Percentiles rank a stretch among this genome's conserved stretches.
These are phyloP conservation scores for Subacronicta megacephala DNA, from an alignment of 2,888 invertebrate genomes.

Conservation along the genomic window DNA sequence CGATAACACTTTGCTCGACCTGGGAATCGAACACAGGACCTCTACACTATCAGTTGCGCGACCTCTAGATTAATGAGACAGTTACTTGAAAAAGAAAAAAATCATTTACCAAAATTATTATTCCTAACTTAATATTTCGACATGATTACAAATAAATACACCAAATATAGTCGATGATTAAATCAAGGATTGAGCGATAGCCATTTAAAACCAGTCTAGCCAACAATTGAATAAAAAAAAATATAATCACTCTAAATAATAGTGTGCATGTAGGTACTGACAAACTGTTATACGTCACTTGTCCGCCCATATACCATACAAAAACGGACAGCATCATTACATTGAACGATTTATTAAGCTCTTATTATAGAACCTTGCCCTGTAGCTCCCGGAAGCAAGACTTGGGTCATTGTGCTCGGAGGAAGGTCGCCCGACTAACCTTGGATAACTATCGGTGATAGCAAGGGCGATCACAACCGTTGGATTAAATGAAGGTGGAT, in stretches of 20 bases:
- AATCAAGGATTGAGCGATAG: slow-evolving; percentile 5
- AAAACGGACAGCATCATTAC: slow-evolving; percentile 17
- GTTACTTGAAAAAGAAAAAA: too few relatives aligned
- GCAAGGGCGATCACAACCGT: slow-evolving; percentile 62
- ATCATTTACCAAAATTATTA: too few relatives aligned
- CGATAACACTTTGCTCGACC: too few relatives aligned
- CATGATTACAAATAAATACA: too few relatives aligned
- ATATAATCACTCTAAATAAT: slow-evolving; percentile 10
- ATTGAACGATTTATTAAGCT: slow-evolving; percentile 33
- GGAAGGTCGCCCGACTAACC: slow-evolving; percentile 61
- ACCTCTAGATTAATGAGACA: too few relatives aligned
- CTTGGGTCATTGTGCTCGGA: slow-evolving; percentile 67
- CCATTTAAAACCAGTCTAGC: neutral
- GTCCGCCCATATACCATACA: slow-evolving; percentile 38
- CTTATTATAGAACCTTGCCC: slow-evolving; percentile 52
- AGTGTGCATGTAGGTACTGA: slow-evolving; percentile 2
- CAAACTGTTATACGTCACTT: slow-evolving; percentile 17
- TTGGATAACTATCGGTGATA: slow-evolving; percentile 62
- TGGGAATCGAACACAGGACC: too few relatives aligned
- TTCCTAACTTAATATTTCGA: slow-evolving; percentile 13
- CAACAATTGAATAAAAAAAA: slow-evolving; percentile 12
- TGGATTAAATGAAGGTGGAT: slow-evolving; percentile 31
- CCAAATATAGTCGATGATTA: slow-evolving; percentile 2
- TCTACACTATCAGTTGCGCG: too few relatives aligned
- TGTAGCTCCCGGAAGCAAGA: slow-evolving; percentile 60